These are phyloP conservation scores for Ostrea denselamellosa DNA, from an alignment of 1,140 invertebrate genomes.

Conservation along the genomic window DNA sequence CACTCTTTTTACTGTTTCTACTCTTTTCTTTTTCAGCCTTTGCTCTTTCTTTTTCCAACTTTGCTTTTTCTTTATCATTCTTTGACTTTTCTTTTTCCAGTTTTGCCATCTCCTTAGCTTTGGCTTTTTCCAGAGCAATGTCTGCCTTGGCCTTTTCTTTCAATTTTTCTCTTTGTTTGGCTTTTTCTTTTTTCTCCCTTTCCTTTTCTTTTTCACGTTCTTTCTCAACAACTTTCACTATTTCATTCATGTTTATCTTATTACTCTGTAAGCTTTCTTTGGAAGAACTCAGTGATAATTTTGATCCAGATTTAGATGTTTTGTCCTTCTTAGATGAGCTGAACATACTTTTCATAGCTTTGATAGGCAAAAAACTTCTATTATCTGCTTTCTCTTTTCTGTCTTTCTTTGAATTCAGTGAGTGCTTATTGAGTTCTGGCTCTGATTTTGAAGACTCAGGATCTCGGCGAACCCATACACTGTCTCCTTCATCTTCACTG, in stretches of 20 bases:
- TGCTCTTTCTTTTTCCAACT: constrained; percentile 65
- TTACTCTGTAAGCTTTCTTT: constrained; percentile 52
- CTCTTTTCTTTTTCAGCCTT: constrained; percentile 62
- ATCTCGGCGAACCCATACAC: constrained; percentile 53
- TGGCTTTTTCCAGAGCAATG: constrained; percentile 17
- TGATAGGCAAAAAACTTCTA: constrained; percentile 55
- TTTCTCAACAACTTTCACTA: constrained; percentile 47
- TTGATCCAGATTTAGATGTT: constrained; percentile 55
- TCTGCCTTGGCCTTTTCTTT: constrained; percentile 50
- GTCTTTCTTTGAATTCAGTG: constrained; percentile 45
- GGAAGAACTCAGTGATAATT: constrained; percentile 57
- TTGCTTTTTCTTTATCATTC: neutral
- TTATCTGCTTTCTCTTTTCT: constrained; percentile 46
- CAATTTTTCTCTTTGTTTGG: constrained; percentile 34
- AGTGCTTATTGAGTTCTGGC: constrained; percentile 53
- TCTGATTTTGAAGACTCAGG: constrained; percentile 52
- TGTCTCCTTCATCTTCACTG: constrained; percentile 56
- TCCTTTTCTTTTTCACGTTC: constrained; percentile 50
- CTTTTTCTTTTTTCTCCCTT: constrained; percentile 46
- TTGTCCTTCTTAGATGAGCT: constrained; percentile 50
- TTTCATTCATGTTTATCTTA: constrained; percentile 47
- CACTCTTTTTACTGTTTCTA: constrained; percentile 48
- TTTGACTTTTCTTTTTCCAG: neutral
- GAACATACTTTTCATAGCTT: constrained; percentile 56
- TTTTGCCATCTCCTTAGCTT: constrained; percentile 28